Base-by-base conservation (phyloP, 2,797 vertebrate genomes). In the Megaceryle alcyon region DNA sequence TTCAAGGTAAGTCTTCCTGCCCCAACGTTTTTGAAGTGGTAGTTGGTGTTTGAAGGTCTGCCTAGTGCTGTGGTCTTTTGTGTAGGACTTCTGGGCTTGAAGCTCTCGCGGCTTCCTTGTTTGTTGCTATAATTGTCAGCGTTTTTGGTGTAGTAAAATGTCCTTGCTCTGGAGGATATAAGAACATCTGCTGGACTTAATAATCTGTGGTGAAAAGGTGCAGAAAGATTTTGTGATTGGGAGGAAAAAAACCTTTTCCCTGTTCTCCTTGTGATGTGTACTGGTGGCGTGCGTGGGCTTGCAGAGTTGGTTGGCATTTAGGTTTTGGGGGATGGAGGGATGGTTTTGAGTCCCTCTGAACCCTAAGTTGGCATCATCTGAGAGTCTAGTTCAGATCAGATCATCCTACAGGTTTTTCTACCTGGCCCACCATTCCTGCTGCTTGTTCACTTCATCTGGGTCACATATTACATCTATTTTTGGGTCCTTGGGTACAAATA, bases 1-100 rank as follows among this genome's bases (percentile, higher is more conserved):
- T 99, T 99, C 96, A 99, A 99, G 99, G 99, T 99, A 98, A 94
- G 98, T 76, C 31, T 54, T 22, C 2, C 4, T 13, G 37, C 57
- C 7, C 0, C 0, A 2, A 9, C 0, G 1, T 39, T 39, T 57
- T 39, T 75, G 6, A 44, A 25, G 33, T 16, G 57, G 26, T 13
- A 4, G 16, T 65, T 5, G 56, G 59, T 6, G 46, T 41, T 61
- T 8, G 75, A 63, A 63, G 71, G 48, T 51, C 57, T 19, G 19
- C 26, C 48, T 49, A 8, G 39, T 2, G 29, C 3, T 22, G 66
- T 5, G 60, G 23, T 41, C 23, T 37, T 57, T 15, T 9, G 17
- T 9, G 72, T 21, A 14, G 54, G 59, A 43, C 37, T 10, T 41
- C n/a, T 29, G 31, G 48, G 63, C 46, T 63, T n/a, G 9, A 2